These are phyloP conservation scores for Drosophila lowei DNA, from an alignment of 1,140 invertebrate genomes.

Conservation along the genomic window DNA sequence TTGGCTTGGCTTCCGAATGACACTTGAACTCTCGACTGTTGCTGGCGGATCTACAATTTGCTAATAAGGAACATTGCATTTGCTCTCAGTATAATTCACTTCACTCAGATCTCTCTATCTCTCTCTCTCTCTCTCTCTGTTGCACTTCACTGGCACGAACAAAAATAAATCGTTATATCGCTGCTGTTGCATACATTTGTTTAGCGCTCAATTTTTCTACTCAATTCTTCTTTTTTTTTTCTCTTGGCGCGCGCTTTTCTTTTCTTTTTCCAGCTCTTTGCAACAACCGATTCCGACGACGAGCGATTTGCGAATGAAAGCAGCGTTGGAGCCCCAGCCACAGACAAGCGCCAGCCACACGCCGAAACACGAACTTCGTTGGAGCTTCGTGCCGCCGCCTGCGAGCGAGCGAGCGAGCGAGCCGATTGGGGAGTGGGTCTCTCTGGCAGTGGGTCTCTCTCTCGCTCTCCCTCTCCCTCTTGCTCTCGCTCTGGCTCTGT, in stretches of 20 bases:
- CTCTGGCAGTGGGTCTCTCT: neutral
- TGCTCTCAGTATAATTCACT: slow-evolving; percentile 33
- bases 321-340: slow-evolving; percentile 55
- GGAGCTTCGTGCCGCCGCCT: too few species aligned
- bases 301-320: slow-evolving; percentile 83
- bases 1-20: slow-evolving; percentile 77
- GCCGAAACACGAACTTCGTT: slow-evolving; percentile 6
- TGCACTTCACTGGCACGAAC: slow-evolving; percentile 68
- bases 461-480: slow-evolving; percentile 1
- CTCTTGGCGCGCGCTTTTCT: slow-evolving; percentile 71
- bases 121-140: slow-evolving; percentile 4
- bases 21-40: slow-evolving; percentile 70
- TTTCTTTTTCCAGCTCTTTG: slow-evolving; percentile 29
- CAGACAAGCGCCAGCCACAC: slow-evolving; percentile 5
- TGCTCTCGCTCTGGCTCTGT: neutral
- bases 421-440: too few species aligned
- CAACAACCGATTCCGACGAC: slow-evolving; percentile 80
- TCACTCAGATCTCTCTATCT: slow-evolving; percentile 44
- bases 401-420: too few species aligned
- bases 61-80: slow-evolving; percentile 81
- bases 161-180: slow-evolving; percentile 56
- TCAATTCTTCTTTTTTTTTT: slow-evolving; percentile 40
- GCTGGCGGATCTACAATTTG: slow-evolving; percentile 69
- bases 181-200: slow-evolving; percentile 33
- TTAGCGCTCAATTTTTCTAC: slow-evolving; percentile 34